Conservation (phyloP, 1,140 invertebrate genomes). For the Papilio polytes region DNA sequence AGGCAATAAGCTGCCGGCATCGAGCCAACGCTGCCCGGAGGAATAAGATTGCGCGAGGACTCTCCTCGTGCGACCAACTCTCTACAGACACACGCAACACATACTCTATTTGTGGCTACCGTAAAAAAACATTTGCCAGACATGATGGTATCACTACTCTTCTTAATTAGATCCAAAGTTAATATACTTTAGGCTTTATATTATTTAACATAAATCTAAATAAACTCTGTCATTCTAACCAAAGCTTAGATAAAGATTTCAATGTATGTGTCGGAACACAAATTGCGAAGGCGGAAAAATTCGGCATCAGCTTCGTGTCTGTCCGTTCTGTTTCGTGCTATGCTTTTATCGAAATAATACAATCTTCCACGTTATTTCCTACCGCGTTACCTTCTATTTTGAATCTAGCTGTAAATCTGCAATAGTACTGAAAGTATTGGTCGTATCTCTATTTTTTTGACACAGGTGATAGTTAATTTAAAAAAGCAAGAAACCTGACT, state of each 20-base stretch:
- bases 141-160: not conserved
- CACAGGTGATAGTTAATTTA: no score
- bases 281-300: slow-evolving; percentile 56
- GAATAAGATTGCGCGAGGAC: slow-evolving; percentile 77
- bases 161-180: not conserved
- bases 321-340: slow-evolving; percentile 78
- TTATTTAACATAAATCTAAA: no score
- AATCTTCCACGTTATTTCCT: slow-evolving; percentile 82
- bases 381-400: slow-evolving; percentile 66
- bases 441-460: no score
- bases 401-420: slow-evolving; percentile 57
- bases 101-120: slow-evolving; percentile 15
- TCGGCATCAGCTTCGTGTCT: slow-evolving; percentile 57
- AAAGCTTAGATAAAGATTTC: no score
- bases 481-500: no score
- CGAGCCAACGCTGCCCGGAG: slow-evolving; percentile 67
- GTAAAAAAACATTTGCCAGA: not conserved
- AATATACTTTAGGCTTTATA: not conserved
- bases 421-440: no score
- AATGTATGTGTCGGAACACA: not conserved
- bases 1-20: slow-evolving; percentile 79
- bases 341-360: slow-evolving; percentile 83
- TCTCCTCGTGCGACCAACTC: slow-evolving; percentile 49
- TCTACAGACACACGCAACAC: slow-evolving; percentile 45
- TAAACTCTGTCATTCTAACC: no score